Evolutionary conservation across 2,113 vertebrate genomes (phyloP).

Genomic region (Rana temporaria): DNA sequence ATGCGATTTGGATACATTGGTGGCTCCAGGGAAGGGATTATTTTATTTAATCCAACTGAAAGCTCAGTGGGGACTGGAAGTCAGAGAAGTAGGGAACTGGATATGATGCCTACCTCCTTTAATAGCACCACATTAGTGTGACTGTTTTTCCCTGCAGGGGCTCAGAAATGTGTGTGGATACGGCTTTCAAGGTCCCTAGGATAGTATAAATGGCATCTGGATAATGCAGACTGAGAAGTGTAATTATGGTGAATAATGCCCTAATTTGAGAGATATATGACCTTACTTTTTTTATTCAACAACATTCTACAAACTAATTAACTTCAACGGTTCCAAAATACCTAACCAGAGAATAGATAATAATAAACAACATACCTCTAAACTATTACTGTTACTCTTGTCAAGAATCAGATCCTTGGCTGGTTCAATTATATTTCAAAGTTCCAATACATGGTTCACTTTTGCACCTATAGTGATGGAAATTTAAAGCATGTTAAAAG

Average conservation of each 20-base stretch:
- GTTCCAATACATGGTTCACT: too few species aligned
- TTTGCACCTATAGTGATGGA: too few species aligned
- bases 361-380: too few species aligned
- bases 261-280: not conserved
- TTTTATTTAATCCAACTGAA: slow-evolving; percentile 27
- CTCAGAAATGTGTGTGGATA: slow-evolving; percentile 10
- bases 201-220: not conserved
- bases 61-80: not conserved
- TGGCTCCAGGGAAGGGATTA: not conserved
- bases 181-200: not conserved
- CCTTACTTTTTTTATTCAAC: not conserved
- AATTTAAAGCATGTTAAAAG: too few species aligned
- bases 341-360: too few species aligned
- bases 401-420: too few species aligned
- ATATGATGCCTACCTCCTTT: not conserved
- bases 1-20: not conserved
- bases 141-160: slow-evolving; percentile 18
- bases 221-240: not conserved
- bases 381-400: too few species aligned
- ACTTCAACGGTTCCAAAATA: too few species aligned
- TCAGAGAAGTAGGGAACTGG: not conserved
- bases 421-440: too few species aligned
- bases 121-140: slow-evolving; percentile 4
- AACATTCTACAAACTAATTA: too few species aligned
- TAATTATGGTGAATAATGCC: not conserved